These are phyloP conservation scores for Glyptemys insculpta DNA, from an alignment of 2,797 vertebrate genomes.

Conservation along the genomic window DNA sequence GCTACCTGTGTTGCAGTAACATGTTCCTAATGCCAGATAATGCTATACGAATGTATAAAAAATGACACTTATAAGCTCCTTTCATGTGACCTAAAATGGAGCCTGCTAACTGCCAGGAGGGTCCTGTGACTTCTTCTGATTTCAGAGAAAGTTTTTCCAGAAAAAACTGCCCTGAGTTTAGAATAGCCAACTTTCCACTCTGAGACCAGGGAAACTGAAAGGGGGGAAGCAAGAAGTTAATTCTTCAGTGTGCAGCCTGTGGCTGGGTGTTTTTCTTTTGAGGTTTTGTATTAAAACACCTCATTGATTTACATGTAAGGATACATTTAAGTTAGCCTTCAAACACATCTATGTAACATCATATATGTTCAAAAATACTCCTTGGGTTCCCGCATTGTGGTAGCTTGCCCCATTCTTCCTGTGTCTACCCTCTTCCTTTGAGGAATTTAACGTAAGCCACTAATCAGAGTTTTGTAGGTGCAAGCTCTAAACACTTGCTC, in stretches of 20 bases:
- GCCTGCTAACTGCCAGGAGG: background rate
- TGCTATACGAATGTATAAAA: background rate
- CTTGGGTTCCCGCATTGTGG: accelerated
- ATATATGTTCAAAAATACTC: background rate
- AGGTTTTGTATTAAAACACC: background rate
- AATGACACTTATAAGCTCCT: background rate
- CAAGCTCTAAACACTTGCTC: accelerated
- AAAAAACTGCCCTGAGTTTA: background rate
- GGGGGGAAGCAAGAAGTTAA: background rate
- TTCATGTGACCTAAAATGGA: background rate
- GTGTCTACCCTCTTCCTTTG: background rate
- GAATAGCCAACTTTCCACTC: background rate
- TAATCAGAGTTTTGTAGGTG: background rate
- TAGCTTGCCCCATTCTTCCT: accelerated
- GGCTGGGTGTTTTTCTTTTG: background rate
- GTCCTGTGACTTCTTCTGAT: background rate
- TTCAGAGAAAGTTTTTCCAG: background rate
- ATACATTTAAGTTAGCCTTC: background rate
- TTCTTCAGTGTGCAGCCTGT: background rate
- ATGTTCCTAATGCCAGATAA: background rate
- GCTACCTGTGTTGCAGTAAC: background rate
- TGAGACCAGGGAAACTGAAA: background rate
- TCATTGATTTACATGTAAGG: background rate
- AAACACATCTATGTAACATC: background rate
- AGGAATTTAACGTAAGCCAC: background rate